These are phyloP conservation scores for Pipra filicauda DNA, from an alignment of 2,113 vertebrate genomes.

Conservation along the genomic window DNA sequence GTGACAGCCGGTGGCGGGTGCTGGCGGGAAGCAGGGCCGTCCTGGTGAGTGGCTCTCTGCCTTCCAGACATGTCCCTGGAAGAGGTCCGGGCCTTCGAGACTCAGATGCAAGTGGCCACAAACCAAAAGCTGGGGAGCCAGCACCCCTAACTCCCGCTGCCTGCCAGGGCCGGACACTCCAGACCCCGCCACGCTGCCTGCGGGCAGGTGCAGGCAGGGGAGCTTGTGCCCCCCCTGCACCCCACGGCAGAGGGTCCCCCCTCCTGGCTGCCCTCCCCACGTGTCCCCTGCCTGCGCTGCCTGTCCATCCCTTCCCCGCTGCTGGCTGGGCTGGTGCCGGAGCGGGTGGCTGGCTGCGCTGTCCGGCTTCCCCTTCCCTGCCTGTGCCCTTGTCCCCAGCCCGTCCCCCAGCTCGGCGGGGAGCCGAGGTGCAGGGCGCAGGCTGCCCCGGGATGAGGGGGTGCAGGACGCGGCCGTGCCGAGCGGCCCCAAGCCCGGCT, in stretches of 20 bases:
- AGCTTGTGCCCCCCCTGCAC: not conserved
- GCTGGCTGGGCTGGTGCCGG: not conserved
- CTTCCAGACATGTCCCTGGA: conserved; percentile 73
- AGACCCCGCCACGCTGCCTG: not conserved
- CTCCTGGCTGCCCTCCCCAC: not conserved
- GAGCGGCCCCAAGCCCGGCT: not conserved
- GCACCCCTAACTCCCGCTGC: conserved; percentile 34
- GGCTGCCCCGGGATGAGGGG: not conserved
- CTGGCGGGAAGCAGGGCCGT: not conserved
- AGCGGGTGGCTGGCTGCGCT: not conserved
- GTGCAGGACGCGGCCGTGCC: not conserved
- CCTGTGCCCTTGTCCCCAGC: not conserved
- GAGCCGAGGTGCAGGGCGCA: not conserved
- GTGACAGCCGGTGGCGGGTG: not conserved
- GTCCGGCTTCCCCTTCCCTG: not conserved
- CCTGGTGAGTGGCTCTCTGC: conserved; percentile 38
- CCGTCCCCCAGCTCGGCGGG: not conserved
- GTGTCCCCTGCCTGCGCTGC: not conserved
- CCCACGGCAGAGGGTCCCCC: not conserved
- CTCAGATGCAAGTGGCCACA: conserved; percentile 73
- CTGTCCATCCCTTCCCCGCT: not conserved
- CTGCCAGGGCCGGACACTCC: not conserved
- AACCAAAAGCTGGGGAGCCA: conserved; percentile 69
- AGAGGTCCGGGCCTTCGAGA: conserved; percentile 68
- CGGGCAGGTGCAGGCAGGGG: not conserved